These are phyloP conservation scores for Bombus consobrinus DNA, from an alignment of 1,140 invertebrate species.

Conservation along the genomic window DNA sequence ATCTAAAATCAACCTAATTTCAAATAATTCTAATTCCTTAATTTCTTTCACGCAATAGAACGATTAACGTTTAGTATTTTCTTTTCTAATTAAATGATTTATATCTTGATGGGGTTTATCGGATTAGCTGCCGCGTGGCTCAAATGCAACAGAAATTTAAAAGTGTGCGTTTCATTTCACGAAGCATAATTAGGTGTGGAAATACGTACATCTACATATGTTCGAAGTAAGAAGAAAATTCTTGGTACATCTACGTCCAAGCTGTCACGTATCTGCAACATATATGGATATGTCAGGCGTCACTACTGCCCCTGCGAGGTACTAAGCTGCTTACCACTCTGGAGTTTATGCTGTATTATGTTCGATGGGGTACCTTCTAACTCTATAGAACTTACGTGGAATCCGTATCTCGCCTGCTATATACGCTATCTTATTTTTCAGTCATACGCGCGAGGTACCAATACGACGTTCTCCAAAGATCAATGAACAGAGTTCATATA, in stretches of 20 bases:
- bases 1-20: no score
- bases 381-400: constrained; percentile 74
- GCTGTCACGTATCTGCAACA: constrained; percentile 54
- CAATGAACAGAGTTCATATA: not conserved
- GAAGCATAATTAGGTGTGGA: not conserved
- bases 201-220: not conserved
- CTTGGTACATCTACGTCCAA: constrained; percentile 17
- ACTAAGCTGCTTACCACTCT: constrained; percentile 82
- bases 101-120: no score
- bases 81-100: not conserved
- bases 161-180: not conserved
- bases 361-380: constrained; percentile 80
- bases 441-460: constrained; percentile 17
- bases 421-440: constrained; percentile 67
- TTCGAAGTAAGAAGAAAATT: not conserved
- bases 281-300: constrained; percentile 81
- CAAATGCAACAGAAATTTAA: not conserved
- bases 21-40: no score
- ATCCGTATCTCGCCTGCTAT: constrained; percentile 64
- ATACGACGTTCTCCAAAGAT: not conserved
- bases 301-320: constrained; percentile 78
- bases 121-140: no score
- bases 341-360: constrained; percentile 79
- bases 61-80: not conserved
- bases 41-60: no score